Evolutionary conservation across 2,888 invertebrate species (phyloP).

Genomic region (Diaperis boleti): DNA sequence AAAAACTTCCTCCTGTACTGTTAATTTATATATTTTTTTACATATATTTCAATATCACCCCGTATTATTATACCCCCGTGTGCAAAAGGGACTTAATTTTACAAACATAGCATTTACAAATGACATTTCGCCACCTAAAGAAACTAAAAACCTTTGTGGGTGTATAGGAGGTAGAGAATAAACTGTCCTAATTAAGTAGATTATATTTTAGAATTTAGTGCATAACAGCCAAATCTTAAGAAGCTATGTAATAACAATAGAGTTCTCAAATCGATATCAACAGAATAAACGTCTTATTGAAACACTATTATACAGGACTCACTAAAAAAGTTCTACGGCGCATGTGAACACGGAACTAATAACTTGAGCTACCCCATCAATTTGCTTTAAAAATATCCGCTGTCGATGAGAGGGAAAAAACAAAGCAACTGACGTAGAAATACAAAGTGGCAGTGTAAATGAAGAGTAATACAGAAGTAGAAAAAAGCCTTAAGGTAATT

Average conservation of each 20-base stretch:
- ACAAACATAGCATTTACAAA: too few relatives aligned
- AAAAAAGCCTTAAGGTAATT: slow-evolving; percentile 8
- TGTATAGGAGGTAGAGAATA: neutral
- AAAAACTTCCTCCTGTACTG: too few relatives aligned
- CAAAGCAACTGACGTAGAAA: slow-evolving; percentile 3
- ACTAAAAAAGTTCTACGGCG: slow-evolving; percentile 20
- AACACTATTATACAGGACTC: slow-evolving; percentile 24
- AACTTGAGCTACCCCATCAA: slow-evolving; percentile 30
- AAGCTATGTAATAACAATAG: slow-evolving; percentile 46
- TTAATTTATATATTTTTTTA: too few relatives aligned
- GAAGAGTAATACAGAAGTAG: slow-evolving; percentile 8
- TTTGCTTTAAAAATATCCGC: too few relatives aligned
- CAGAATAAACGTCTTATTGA: slow-evolving; percentile 36
- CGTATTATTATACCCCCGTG: too few relatives aligned
- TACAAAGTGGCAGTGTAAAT: slow-evolving; percentile 21
- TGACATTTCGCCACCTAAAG: too few relatives aligned
- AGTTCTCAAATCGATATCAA: slow-evolving; percentile 21
- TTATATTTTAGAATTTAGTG: slow-evolving; percentile 54
- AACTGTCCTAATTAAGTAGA: slow-evolving; percentile 29
- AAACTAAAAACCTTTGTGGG: too few relatives aligned
- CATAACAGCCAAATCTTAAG: slow-evolving; percentile 53
- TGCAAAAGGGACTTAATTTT: too few relatives aligned
- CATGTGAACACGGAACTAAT: neutral
- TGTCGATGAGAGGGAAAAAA: neutral
- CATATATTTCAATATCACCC: too few relatives aligned